phyloP scores from a whole-genome alignment of 2,797 vertebrate genomes.

The Simalia tracyae region DNA sequence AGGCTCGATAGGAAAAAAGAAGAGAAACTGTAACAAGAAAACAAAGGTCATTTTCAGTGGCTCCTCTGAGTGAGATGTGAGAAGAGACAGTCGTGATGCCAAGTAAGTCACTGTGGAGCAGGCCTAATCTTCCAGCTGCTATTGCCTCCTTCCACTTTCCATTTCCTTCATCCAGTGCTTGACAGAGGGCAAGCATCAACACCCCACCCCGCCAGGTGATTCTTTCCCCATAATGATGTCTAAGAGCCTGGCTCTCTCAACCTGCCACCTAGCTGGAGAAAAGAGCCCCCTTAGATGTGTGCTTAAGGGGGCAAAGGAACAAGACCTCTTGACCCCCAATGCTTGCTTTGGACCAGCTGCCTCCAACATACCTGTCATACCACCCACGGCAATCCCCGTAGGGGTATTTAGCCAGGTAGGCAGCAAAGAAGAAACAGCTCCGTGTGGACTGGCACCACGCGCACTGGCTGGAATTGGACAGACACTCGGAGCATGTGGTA shows the following conservation, averaged over 20 bases:
- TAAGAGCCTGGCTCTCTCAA: too few relatives aligned
- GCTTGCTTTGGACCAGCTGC: neutral
- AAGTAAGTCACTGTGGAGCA: neutral
- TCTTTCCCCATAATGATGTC: neutral
- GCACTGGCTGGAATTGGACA: constrained; percentile 94
- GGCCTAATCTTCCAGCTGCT: neutral
- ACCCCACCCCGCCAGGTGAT: too few relatives aligned
- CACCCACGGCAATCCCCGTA: constrained; percentile 91
- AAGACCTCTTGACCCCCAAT: fast-evolving
- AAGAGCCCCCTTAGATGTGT: neutral
- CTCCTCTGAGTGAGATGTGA: too few relatives aligned
- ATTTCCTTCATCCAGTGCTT: neutral
- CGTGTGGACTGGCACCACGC: constrained; percentile 93
- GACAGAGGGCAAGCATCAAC: too few relatives aligned
- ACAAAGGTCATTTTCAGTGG: too few relatives aligned
- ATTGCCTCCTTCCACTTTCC: neutral
- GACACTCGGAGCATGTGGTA: constrained; percentile 84
- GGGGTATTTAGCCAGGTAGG: constrained; percentile 91
- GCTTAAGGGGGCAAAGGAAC: neutral
- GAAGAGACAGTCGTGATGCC: too few relatives aligned
- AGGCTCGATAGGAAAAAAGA: too few relatives aligned
- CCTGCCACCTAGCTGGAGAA: neutral
- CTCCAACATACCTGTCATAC: constrained; percentile 84
- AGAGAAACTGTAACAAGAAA: too few relatives aligned
- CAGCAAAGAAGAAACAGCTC: constrained; percentile 90